phyloP scores from a whole-genome alignment of 2,888 invertebrate species.

The Eupithecia centaureata region DNA sequence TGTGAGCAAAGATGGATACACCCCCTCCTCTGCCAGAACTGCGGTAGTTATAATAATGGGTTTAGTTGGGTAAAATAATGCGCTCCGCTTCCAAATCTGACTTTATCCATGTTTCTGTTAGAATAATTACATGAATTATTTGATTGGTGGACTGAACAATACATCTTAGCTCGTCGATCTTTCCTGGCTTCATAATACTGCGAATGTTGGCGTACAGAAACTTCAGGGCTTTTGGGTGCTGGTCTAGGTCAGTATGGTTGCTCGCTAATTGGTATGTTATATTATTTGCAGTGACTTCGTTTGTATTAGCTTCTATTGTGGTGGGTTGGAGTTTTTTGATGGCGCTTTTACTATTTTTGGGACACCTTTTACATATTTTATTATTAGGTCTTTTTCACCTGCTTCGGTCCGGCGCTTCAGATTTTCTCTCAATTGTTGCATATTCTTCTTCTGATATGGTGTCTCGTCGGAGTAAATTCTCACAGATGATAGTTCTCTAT shows the following conservation, averaged over 20 bases:
- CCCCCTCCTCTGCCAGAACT: not conserved
- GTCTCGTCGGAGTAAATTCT: not conserved
- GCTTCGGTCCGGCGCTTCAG: not conserved
- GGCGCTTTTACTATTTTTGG: not conserved
- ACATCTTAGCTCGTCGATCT: not conserved
- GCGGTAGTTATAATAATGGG: not conserved
- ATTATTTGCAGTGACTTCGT: not conserved
- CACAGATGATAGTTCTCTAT: not conserved
- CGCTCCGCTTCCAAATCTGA: slow-evolving; percentile 8
- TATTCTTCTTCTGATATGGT: not conserved
- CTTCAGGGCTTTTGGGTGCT: not conserved
- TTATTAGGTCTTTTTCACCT: not conserved
- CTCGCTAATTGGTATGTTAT: not conserved
- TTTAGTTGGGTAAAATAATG: slow-evolving; percentile 39
- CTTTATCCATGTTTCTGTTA: slow-evolving; percentile 2
- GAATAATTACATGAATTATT: not conserved
- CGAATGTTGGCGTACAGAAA: not conserved
- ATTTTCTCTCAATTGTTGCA: not conserved
- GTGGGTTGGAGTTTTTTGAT: not conserved
- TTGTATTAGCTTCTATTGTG: not conserved
- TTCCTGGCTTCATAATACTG: not conserved
- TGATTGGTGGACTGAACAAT: not conserved
- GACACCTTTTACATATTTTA: not conserved
- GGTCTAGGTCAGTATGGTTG: not conserved
- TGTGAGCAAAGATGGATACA: not conserved